phyloP scores from a whole-genome alignment of 2,888 invertebrate species.

The Nephrocerus scutellatus region DNA sequence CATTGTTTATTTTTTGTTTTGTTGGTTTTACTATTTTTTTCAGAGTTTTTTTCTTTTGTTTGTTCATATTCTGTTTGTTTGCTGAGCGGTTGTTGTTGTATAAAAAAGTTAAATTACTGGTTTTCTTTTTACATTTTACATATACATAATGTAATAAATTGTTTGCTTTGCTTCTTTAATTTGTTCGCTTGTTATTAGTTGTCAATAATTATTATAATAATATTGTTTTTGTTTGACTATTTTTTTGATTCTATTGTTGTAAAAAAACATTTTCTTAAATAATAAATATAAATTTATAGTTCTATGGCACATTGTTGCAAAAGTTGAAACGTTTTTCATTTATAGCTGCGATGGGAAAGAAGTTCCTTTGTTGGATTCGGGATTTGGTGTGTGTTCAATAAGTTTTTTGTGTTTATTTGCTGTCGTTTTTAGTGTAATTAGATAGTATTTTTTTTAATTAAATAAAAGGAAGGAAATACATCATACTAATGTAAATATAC shows the following conservation, averaged over 20 bases:
- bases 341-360: too few relatives aligned
- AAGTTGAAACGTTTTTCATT: constrained; percentile 14
- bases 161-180: constrained; percentile 6
- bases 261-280: constrained; percentile 4
- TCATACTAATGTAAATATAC: too few relatives aligned
- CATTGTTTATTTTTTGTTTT: too few relatives aligned
- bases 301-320: constrained; percentile 40
- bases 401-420: too few relatives aligned
- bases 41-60: constrained; percentile 8
- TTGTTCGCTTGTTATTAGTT: background rate
- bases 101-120: constrained; percentile 19
- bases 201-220: too few relatives aligned
- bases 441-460: too few relatives aligned
- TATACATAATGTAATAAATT: constrained; percentile 18
- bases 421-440: too few relatives aligned
- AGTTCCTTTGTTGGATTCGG: too few relatives aligned
- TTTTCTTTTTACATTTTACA: constrained; percentile 18
- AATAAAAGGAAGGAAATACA: too few relatives aligned
- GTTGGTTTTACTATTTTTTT: constrained; percentile 24
- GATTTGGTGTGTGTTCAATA: too few relatives aligned
- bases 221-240: constrained; percentile 1
- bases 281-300: constrained; percentile 31
- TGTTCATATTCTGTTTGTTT: constrained; percentile 2
- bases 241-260: constrained; percentile 9
- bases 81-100: constrained; percentile 1